Evolutionary conservation across 2,888 invertebrate genomes (phyloP).

Genomic region (Cosmia pyralina): DNA sequence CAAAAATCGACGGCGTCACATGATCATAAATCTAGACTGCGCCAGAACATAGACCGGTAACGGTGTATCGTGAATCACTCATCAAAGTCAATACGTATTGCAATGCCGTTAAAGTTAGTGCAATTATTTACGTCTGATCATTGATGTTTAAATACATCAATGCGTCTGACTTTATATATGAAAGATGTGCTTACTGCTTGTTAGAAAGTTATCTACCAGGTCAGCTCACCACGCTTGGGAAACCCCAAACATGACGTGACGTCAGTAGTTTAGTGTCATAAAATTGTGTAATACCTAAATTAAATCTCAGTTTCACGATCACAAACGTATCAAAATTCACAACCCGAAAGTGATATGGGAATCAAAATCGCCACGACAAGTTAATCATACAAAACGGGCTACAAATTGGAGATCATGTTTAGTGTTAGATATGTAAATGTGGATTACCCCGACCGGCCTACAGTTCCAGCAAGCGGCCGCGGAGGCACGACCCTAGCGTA

Average conservation of each 20-base stretch:
- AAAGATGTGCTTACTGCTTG: conserved; percentile 4
- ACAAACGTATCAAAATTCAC: conserved; percentile 1
- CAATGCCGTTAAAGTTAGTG: conserved; percentile 50
- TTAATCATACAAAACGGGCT: conserved; percentile 31
- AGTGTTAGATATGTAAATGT: conserved; percentile 50
- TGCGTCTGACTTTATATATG: conserved; percentile 15
- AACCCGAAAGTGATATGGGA: conserved; percentile 27
- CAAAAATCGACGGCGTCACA: conserved; percentile 19
- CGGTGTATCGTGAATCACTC: conserved; percentile 50
- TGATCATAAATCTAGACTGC: conserved; percentile 48
- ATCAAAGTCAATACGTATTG: conserved; percentile 35
- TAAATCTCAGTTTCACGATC: conserved; percentile 8
- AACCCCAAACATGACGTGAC: neutral
- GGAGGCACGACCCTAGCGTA: conserved; percentile 29
- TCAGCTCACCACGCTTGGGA: neutral
- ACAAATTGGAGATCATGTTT: conserved; percentile 43
- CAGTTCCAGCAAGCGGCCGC: conserved; percentile 28
- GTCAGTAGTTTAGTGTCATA: conserved; percentile 1
- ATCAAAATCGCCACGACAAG: conserved; percentile 8
- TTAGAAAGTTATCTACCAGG: neutral
- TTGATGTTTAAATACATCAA: too few species aligned
- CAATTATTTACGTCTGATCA: conserved; percentile 29
- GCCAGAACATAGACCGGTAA: conserved; percentile 40
- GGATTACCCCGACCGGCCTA: conserved; percentile 26
- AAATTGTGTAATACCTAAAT: neutral